Conservation (phyloP, 2,888 invertebrate species). For the Clistopyga incitator region DNA sequence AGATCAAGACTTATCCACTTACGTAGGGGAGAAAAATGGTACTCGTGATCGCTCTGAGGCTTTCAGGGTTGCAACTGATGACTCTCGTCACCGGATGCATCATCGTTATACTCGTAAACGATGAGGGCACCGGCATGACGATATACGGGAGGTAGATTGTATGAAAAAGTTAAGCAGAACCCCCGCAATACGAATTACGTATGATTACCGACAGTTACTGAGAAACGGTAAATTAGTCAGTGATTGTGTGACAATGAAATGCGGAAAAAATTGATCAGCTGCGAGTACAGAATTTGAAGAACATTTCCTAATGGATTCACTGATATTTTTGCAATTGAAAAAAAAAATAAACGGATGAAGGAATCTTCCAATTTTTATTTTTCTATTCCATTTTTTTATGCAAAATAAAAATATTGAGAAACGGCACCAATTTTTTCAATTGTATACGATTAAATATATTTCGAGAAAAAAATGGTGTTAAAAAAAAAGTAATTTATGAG, state of each 20-base stretch:
- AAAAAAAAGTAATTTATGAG: no score
- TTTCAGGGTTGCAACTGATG: constrained; percentile 7
- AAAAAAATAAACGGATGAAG: no score
- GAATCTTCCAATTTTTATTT: no score
- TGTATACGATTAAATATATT: no score
- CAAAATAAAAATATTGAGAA: no score
- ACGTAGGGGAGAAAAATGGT: constrained; percentile 36
- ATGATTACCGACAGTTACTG: background rate
- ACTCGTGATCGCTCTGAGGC: constrained; percentile 24
- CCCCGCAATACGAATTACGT: constrained; percentile 27
- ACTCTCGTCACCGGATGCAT: constrained; percentile 53
- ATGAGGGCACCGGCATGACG: constrained; percentile 61
- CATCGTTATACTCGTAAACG: constrained; percentile 54
- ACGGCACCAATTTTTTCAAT: no score
- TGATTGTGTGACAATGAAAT: background rate
- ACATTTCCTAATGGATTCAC: no score
- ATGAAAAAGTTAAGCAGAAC: constrained; percentile 6
- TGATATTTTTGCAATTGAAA: no score
- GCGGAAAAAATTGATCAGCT: background rate
- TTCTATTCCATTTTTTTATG: no score
- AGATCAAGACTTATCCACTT: constrained; percentile 21
- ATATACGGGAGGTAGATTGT: constrained; percentile 27
- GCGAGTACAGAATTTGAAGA: no score
- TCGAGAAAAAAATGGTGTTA: no score
- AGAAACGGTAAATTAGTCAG: constrained; percentile 13